Conservation (phyloP, 1,140 invertebrate species). For the Babylonia areolata region DNA sequence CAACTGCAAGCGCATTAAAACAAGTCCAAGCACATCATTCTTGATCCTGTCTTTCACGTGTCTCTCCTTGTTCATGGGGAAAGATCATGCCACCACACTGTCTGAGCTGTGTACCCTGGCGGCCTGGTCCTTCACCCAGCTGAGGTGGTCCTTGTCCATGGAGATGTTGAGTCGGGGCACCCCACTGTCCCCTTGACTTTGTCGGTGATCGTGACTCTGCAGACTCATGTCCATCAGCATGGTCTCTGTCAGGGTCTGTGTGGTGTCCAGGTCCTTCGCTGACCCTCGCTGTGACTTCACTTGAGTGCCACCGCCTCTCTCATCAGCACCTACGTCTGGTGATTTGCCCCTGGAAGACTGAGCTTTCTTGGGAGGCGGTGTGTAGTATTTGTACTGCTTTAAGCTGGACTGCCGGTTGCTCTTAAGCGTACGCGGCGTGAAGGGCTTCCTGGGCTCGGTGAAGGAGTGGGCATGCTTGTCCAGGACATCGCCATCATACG, state of each 20-base stretch:
- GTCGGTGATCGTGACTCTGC: constrained; percentile 66
- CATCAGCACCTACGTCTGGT: not conserved
- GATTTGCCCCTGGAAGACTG: not conserved
- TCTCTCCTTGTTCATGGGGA: constrained; percentile 1
- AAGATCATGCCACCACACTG: not conserved
- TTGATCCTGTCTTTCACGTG: no score
- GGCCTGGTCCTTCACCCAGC: constrained; percentile 71
- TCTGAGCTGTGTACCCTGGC: constrained; percentile 58
- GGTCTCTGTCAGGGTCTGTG: constrained; percentile 52
- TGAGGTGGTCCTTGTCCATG: constrained; percentile 71
- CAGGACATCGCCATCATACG: constrained; percentile 69
- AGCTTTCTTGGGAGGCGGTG: constrained; percentile 52
- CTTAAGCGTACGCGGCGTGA: constrained; percentile 72
- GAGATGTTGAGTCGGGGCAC: constrained; percentile 72
- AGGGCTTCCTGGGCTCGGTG: constrained; percentile 70
- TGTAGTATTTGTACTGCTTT: constrained; percentile 71
- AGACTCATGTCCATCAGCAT: constrained; percentile 70
- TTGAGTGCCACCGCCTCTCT: not conserved
- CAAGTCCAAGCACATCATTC: no score
- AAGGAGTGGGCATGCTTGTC: constrained; percentile 69
- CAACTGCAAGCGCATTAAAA: no score
- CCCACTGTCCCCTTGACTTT: constrained; percentile 42
- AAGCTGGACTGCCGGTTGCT: constrained; percentile 65
- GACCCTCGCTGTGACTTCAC: not conserved
- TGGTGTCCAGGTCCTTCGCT: constrained; percentile 7